These are phyloP conservation scores for Mizuhopecten yessoensis DNA, from an alignment of 1,140 invertebrate genomes.

Conservation along the genomic window DNA sequence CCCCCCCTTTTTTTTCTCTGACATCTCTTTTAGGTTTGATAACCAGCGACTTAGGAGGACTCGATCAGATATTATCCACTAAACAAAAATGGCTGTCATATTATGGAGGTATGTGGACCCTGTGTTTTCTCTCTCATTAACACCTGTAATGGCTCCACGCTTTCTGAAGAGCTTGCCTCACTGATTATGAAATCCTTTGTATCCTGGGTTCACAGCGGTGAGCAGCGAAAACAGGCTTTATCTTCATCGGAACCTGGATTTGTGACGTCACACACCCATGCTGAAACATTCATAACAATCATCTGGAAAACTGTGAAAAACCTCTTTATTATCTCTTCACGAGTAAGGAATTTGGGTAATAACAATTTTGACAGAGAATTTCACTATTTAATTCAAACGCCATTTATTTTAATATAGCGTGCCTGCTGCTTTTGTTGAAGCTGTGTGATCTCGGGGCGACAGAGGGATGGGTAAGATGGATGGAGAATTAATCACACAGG, in stretches of 20 bases:
- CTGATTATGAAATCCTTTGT: slow-evolving; percentile 6
- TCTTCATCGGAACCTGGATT: not conserved
- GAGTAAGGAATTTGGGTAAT: not conserved
- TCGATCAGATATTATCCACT: too few species aligned
- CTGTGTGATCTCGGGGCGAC: not conserved
- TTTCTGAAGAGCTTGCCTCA: not conserved
- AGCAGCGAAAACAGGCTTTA: not conserved
- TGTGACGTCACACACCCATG: not conserved
- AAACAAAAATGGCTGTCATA: too few species aligned
- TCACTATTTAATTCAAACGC: not conserved
- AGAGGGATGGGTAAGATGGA: not conserved
- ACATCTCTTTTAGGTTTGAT: too few species aligned
- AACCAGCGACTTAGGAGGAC: too few species aligned
- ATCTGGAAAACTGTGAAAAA: not conserved
- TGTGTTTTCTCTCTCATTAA: not conserved
- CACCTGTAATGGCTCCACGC: not conserved
- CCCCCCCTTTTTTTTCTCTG: too few species aligned
- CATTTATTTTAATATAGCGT: not conserved
- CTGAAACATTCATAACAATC: not conserved
- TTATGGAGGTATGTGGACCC: not conserved
- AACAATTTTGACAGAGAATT: not conserved
- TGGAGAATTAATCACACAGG: not conserved
- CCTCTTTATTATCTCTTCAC: not conserved
- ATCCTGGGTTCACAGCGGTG: not conserved
- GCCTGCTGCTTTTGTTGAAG: not conserved